Evolutionary conservation across 2,113 vertebrate genomes (phyloP).

Genomic region (Trogon surrucura): DNA sequence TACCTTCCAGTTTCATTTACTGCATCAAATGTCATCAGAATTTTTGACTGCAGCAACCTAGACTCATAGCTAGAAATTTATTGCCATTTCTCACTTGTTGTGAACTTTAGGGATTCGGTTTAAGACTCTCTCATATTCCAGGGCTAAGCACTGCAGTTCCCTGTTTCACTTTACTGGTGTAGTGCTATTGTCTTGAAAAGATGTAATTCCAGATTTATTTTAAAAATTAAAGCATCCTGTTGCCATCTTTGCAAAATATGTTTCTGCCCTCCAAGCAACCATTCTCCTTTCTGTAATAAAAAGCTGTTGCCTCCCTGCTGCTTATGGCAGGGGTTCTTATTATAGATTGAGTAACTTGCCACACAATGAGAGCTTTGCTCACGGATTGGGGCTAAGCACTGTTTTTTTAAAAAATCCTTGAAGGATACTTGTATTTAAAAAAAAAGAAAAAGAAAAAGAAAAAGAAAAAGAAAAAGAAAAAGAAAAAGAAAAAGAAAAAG

Average conservation of each 20-base stretch:
- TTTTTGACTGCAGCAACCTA: neutral
- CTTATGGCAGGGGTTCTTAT: neutral
- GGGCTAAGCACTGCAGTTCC: neutral
- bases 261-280: neutral
- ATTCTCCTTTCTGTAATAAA: neutral
- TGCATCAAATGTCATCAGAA: neutral
- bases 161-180: neutral
- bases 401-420: neutral
- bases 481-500: neutral
- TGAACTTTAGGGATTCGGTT: neutral
- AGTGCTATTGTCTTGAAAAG: neutral
- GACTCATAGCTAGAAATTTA: neutral
- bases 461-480: neutral
- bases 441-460: neutral
- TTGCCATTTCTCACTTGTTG: neutral
- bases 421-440: neutral
- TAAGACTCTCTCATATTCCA: neutral
- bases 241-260: neutral
- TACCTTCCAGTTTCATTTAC: slow-evolving; percentile 18
- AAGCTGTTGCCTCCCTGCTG: neutral
- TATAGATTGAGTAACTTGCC: neutral
- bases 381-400: neutral
- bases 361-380: neutral
- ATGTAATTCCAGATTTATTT: neutral
- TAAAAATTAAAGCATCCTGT: neutral